phyloP scores from a whole-genome alignment of 2,797 vertebrate species.

The Sardinella longiceps region DNA sequence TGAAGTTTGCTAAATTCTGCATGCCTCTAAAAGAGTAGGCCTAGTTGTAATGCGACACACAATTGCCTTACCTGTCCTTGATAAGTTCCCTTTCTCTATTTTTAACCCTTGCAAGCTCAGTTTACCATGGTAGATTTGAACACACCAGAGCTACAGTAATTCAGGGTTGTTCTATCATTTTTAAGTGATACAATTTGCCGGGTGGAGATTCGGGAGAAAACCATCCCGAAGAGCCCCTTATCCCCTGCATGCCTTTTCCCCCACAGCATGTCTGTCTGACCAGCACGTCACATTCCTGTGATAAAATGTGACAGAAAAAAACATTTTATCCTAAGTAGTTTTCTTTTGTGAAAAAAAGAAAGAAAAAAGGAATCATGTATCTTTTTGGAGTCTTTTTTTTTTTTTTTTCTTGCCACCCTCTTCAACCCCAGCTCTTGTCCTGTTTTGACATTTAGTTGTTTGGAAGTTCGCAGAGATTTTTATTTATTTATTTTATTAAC shows the following conservation, averaged over 20 bases:
- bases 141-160: not conserved
- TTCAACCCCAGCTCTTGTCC: not conserved
- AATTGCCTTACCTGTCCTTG: constrained; percentile 47
- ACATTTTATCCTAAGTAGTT: not conserved
- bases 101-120: constrained; percentile 6
- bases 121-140: not conserved
- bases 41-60: constrained; percentile 48
- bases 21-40: constrained; percentile 42
- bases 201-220: not conserved
- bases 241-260: not conserved
- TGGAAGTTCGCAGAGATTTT: not conserved
- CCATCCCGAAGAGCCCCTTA: not conserved
- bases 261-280: constrained; percentile 8
- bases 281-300: not conserved
- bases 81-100: constrained; percentile 31
- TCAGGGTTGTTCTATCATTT: constrained; percentile 8
- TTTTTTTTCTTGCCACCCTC: not conserved
- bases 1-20: constrained; percentile 48
- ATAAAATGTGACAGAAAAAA: not conserved
- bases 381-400: not conserved
- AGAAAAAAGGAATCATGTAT: not conserved
- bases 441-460: not conserved
- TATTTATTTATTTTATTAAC: not conserved
- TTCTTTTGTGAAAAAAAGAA: not conserved
- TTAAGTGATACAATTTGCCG: not conserved